These are phyloP conservation scores for Agriotes lineatus DNA, from an alignment of 2,888 invertebrate genomes.

Conservation along the genomic window DNA sequence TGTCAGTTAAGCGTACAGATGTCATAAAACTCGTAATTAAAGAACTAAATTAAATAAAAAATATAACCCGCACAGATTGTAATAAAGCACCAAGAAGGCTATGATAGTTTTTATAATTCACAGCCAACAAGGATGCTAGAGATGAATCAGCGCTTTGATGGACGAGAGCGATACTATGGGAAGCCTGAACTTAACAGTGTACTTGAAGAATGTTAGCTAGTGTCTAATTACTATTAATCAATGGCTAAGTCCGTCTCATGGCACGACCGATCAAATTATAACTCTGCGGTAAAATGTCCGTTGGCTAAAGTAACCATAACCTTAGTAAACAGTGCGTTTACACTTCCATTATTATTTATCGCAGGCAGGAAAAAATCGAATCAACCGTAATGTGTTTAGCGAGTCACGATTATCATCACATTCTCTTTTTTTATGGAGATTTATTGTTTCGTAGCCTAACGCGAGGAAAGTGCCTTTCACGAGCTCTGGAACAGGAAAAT, in stretches of 20 bases:
- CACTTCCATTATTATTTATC: slow-evolving; percentile 64
- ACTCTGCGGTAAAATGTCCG: slow-evolving; percentile 63
- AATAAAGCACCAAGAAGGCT: too few relatives aligned
- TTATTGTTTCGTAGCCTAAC: slow-evolving; percentile 33
- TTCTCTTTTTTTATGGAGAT: slow-evolving; percentile 34
- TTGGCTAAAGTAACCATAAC: slow-evolving; percentile 65
- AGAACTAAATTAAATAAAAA: too few relatives aligned
- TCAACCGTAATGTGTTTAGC: slow-evolving; percentile 42
- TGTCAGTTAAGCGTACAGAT: too few relatives aligned
- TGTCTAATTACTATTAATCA: slow-evolving; percentile 66
- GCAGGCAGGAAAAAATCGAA: slow-evolving; percentile 43
- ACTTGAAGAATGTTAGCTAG: slow-evolving; percentile 57
- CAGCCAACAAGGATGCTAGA: too few relatives aligned
- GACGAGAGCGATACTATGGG: slow-evolving; percentile 10
- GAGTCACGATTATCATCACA: slow-evolving; percentile 41
- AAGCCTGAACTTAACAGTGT: slow-evolving; percentile 53
- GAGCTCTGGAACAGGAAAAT: slow-evolving; percentile 10
- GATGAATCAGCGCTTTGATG: neutral
- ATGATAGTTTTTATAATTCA: too few relatives aligned
- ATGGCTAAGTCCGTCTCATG: slow-evolving; percentile 62
- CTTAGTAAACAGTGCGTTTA: slow-evolving; percentile 66
- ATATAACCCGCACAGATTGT: too few relatives aligned
- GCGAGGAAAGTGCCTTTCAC: slow-evolving; percentile 30
- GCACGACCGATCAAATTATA: slow-evolving; percentile 68
- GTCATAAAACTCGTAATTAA: too few relatives aligned